Evolutionary conservation across 2,113 vertebrate genomes (phyloP).

Genomic region (Nettapus auritus): DNA sequence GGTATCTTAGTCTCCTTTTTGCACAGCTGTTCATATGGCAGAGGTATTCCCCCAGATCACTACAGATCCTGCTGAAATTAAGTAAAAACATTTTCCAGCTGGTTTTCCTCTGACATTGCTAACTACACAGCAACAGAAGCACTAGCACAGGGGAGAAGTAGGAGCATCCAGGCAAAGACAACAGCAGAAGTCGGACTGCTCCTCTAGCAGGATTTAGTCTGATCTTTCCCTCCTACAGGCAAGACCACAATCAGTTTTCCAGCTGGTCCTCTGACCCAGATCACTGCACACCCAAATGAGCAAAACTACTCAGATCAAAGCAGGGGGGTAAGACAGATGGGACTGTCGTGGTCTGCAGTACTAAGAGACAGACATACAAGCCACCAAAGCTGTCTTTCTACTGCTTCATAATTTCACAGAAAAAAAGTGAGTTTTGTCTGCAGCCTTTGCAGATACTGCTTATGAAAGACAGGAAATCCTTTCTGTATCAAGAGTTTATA

Average conservation of each 20-base stretch:
- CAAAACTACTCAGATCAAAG: background rate
- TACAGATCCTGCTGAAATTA: background rate
- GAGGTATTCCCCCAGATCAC: background rate
- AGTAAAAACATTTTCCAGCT: background rate
- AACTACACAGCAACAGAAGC: background rate
- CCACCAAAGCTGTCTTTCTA: background rate
- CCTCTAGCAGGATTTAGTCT: background rate
- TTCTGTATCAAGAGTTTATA: background rate
- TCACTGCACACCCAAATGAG: background rate
- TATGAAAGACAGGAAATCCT: background rate
- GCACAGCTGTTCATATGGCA: background rate
- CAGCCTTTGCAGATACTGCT: background rate
- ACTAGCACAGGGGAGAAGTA: background rate
- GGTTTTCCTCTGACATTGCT: background rate
- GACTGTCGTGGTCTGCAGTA: background rate
- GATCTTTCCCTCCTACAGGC: background rate
- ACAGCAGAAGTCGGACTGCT: background rate
- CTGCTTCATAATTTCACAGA: background rate
- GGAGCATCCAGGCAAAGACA: background rate
- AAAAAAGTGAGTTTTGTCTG: background rate
- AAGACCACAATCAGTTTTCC: background rate
- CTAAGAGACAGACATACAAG: background rate
- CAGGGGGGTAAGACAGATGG: background rate
- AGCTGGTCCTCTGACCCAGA: background rate
- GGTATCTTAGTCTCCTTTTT: background rate